These are phyloP conservation scores for Tenthredo mesomela DNA, from an alignment of 2,888 invertebrate genomes.

Conservation along the genomic window DNA sequence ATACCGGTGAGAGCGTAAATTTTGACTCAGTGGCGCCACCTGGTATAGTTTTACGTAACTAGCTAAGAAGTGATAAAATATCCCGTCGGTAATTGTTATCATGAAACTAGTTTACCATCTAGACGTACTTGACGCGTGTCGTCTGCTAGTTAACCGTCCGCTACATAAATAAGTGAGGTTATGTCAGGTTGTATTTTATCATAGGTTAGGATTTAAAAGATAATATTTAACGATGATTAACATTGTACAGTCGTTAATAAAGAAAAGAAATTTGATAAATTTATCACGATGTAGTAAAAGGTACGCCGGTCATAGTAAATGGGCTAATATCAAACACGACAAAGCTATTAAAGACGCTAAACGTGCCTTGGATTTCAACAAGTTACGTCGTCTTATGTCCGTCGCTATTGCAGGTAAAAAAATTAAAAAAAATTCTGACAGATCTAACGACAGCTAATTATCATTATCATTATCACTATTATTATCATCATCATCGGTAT, in stretches of 20 bases:
- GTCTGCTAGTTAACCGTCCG: not conserved
- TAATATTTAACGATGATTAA: slow-evolving; percentile 14
- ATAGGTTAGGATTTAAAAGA: not conserved
- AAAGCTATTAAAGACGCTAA: slow-evolving; percentile 84
- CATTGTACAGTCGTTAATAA: slow-evolving; percentile 18
- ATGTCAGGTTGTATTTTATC: not conserved
- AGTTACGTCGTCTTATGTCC: slow-evolving; percentile 80
- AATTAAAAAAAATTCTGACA: not conserved
- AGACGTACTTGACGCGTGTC: not conserved
- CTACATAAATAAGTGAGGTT: not conserved
- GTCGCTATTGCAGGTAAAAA: slow-evolving; percentile 82
- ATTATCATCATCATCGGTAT: not conserved
- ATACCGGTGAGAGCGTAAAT: too few relatives aligned
- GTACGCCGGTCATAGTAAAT: slow-evolving; percentile 87
- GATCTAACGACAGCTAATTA: not conserved
- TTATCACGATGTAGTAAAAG: slow-evolving; percentile 59
- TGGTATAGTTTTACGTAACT: not conserved
- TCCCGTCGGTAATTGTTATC: not conserved
- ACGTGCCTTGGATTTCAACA: slow-evolving; percentile 78
- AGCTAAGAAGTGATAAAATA: too few relatives aligned
- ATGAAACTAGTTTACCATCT: not conserved
- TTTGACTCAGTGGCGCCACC: not conserved
- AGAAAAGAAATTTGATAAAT: not conserved
- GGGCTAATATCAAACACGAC: slow-evolving; percentile 87
- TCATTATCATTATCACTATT: not conserved